Evolutionary conservation across 2,888 invertebrate genomes (phyloP).

Genomic region (Ceratothoa steindachneri): DNA sequence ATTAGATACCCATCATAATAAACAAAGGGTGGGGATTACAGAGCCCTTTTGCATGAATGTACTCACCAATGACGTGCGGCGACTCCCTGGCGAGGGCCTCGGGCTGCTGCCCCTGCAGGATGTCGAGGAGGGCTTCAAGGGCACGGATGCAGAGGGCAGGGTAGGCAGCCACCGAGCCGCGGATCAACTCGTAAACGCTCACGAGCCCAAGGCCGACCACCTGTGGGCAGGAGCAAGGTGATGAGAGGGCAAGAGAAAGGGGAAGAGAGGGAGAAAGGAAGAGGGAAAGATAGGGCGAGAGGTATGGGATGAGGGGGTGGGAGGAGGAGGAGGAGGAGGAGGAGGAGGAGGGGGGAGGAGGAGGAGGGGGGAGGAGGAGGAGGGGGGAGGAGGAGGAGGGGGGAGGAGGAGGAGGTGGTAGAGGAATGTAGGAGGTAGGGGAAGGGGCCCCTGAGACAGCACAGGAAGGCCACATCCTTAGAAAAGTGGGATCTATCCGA

Average conservation of each 20-base stretch:
- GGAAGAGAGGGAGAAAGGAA: no score
- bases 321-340: no score
- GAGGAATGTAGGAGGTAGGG: no score
- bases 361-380: background rate
- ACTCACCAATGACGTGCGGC: conserved; percentile 67
- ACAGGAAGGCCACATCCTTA: no score
- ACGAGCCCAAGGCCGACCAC: conserved; percentile 56
- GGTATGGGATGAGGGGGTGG: background rate
- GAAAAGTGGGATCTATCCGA: no score
- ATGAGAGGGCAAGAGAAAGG: no score
- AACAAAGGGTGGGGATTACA: no score
- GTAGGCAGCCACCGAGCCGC: conserved; percentile 77
- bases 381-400: background rate
- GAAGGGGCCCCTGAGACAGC: no score
- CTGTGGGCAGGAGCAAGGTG: no score
- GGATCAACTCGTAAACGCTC: conserved; percentile 85
- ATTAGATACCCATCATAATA: no score
- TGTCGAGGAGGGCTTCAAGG: conserved; percentile 78
- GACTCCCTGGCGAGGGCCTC: conserved; percentile 81
- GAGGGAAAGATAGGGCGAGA: conserved; percentile 29
- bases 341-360: background rate
- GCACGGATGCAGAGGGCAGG: conserved; percentile 83
- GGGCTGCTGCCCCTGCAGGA: conserved; percentile 82
- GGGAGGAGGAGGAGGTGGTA: background rate
- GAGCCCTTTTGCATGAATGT: no score